phyloP scores from a whole-genome alignment of 2,113 vertebrate species.

The Protomyctophum bolini region DNA sequence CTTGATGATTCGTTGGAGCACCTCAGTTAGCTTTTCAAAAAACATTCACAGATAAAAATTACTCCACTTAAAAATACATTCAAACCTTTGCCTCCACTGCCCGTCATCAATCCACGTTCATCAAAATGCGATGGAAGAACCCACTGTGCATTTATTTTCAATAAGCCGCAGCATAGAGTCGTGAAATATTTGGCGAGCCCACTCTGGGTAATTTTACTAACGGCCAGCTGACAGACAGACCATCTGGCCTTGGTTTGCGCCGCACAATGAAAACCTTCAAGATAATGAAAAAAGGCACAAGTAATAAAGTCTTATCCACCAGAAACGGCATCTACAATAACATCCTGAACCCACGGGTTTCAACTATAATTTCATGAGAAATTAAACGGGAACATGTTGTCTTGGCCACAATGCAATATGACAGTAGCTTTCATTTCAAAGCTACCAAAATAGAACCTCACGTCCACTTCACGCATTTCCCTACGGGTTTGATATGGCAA shows the following conservation, averaged over 20 bases:
- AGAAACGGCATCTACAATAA: conserved; percentile 12
- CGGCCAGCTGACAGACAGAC: conserved; percentile 5
- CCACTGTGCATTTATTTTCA: too few relatives aligned
- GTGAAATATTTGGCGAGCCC: neutral
- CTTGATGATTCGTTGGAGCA: too few relatives aligned
- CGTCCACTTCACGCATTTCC: conserved; percentile 43
- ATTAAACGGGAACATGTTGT: conserved; percentile 29
- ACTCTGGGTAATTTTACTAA: neutral
- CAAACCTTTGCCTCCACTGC: too few relatives aligned
- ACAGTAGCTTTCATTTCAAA: conserved; percentile 51
- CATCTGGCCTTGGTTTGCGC: too few relatives aligned
- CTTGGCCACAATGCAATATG: conserved; percentile 41
- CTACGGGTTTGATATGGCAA: conserved; percentile 47
- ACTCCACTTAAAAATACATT: too few relatives aligned
- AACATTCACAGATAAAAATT: too few relatives aligned
- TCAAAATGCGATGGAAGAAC: too few relatives aligned
- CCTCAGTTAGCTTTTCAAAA: too few relatives aligned
- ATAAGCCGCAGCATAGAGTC: neutral
- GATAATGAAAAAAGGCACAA: conserved; percentile 41
- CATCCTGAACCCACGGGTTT: conserved; percentile 25
- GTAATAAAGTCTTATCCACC: conserved; percentile 40
- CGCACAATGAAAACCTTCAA: neutral
- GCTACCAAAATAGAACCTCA: conserved; percentile 42
- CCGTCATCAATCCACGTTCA: too few relatives aligned
- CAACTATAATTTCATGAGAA: conserved; percentile 40